Evolutionary conservation across 2,797 vertebrate species (phyloP), one percentile per base, ranked within the genome.

Genomic region (Phaenicophaeus curvirostris): DNA sequence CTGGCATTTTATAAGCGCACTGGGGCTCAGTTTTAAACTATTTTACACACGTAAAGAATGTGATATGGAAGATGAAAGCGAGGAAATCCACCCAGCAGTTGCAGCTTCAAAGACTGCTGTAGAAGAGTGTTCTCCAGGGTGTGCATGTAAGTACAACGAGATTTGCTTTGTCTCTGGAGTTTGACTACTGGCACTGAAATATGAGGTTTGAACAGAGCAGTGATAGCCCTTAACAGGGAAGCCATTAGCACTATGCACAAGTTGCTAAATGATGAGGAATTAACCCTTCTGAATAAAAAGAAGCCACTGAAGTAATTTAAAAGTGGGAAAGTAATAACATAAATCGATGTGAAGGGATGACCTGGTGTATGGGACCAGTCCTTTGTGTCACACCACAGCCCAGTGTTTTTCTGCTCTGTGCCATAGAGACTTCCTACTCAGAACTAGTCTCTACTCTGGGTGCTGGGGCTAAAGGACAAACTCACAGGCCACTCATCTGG

Each of bases 1-100:
- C 97, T 97, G 96, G 95, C 95, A 97, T 97, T 98, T 98, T 97
- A 97, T 94, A 96, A 95, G 97, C 94, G 67, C 94, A 68, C 41
- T 73, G 97, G 92, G 96, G 94, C 94, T 96, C 73, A 57, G 90
- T 94, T 96, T 92, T 92, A 76, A 91, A 89, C 94, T 92, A 87
- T 91, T 96, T 96, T 91, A 94, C 87, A 68, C 27, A 48, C 74
- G 74, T 83, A 92, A 94, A 90, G 65, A 93, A 68, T 54, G 27
- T 42, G 69, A 95, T 28, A 25, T 37, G 16, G 94, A 96, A 93
- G 94, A 90, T 51, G 65, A 85, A 85, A 90, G 65, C 33, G 83
- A 55, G 61, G 37, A 87, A 85, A 89, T 66, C 55, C 31, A 85
- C 63, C 42, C 44, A 25, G 37, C 12, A 80, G 31, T 79, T 4